Conservation (phyloP, 2,888 invertebrate genomes). For the Leucoma salicis region DNA sequence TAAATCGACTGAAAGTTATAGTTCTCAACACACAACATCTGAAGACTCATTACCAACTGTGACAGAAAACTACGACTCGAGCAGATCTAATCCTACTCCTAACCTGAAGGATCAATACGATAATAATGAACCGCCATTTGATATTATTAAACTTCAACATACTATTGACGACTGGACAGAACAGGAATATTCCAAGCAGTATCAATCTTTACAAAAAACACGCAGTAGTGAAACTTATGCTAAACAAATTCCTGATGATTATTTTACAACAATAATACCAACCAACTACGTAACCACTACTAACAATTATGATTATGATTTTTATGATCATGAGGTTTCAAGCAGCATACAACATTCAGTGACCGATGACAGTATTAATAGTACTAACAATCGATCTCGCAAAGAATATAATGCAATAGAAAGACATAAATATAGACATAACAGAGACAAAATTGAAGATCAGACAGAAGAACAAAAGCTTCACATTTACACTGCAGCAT, state of each 20-base stretch:
- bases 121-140: conserved; percentile 83
- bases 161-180: conserved; percentile 94
- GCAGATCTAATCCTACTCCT: conserved; percentile 65
- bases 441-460: conserved; percentile 50
- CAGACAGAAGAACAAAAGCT: conserved; percentile 54
- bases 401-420: conserved; percentile 66
- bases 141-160: conserved; percentile 88
- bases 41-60: conserved; percentile 44
- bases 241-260: conserved; percentile 90
- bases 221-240: conserved; percentile 83
- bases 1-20: conserved; percentile 46
- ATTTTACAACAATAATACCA: conserved; percentile 85
- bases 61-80: conserved; percentile 77
- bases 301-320: conserved; percentile 60
- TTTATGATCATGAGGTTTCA: conserved; percentile 74
- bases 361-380: conserved; percentile 51
- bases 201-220: conserved; percentile 70
- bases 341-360: conserved; percentile 70
- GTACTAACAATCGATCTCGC: conserved; percentile 36
- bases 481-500: conserved; percentile 68
- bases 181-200: conserved; percentile 84
- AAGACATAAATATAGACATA: conserved; percentile 49
- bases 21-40: conserved; percentile 48
- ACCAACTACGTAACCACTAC: conserved; percentile 51
- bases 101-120: conserved; percentile 65